Evolutionary conservation across 2,797 vertebrate species (phyloP).

Genomic region (Acomys russatus): DNA sequence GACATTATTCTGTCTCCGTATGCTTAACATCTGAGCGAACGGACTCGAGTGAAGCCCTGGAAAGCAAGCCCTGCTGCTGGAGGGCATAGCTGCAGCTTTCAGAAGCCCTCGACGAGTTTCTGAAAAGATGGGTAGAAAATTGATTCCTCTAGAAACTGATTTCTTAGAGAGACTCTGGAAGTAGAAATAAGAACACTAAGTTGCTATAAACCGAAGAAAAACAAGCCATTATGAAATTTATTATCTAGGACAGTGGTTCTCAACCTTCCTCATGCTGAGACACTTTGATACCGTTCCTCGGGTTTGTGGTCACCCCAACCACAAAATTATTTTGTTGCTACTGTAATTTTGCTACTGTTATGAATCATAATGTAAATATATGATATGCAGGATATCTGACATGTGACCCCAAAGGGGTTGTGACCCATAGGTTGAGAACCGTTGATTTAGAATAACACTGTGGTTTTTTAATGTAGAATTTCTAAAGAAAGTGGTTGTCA

Average conservation of each 20-base stretch:
- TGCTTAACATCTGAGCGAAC: slow-evolving; percentile 22
- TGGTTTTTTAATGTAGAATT: slow-evolving; percentile 46
- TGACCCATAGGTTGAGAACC: neutral
- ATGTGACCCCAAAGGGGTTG: neutral
- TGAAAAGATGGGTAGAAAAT: neutral
- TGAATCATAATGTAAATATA: neutral
- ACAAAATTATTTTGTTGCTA: neutral
- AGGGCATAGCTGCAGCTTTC: neutral
- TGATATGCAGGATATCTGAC: neutral
- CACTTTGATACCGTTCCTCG: neutral
- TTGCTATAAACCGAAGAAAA: slow-evolving; percentile 26
- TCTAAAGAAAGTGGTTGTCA: neutral
- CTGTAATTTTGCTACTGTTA: neutral
- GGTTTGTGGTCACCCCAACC: neutral
- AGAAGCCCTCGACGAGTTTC: neutral
- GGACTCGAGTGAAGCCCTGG: neutral
- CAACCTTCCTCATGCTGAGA: too few relatives aligned
- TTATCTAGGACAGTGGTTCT: neutral
- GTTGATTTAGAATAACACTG: neutral
- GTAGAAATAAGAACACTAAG: neutral
- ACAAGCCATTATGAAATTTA: neutral
- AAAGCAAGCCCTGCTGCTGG: neutral
- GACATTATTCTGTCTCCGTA: slow-evolving; percentile 78
- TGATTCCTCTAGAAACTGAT: neutral
- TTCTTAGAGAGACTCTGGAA: slow-evolving; percentile 8